Evolutionary conservation across 2,888 invertebrate species (phyloP).

Genomic region (Tyria jacobaeae): DNA sequence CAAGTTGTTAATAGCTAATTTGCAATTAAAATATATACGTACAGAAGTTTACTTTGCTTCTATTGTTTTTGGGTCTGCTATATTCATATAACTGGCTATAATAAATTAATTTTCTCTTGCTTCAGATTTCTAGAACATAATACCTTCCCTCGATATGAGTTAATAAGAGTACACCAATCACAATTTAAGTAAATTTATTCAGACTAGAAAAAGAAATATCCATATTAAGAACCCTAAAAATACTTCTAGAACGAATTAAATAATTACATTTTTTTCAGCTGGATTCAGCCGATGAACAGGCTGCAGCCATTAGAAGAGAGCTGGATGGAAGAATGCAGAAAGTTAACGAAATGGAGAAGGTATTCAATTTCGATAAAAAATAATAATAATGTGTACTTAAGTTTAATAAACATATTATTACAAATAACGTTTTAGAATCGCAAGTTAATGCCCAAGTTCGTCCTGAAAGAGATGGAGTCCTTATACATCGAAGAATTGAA

Average conservation of each 20-base stretch:
- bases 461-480: slow-evolving; percentile 99
- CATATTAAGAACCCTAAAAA: neutral
- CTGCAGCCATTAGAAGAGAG: slow-evolving; percentile 99
- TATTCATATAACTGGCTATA: too few species aligned
- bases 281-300: slow-evolving; percentile 99
- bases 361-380: slow-evolving; percentile 66
- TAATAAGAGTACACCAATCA: too few species aligned
- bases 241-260: neutral
- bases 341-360: slow-evolving; percentile 98
- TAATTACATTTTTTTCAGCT: slow-evolving; percentile 88
- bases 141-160: too few species aligned
- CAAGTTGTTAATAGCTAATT: neutral
- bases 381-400: slow-evolving; percentile 14
- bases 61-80: too few species aligned
- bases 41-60: neutral
- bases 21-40: neutral
- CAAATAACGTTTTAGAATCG: slow-evolving; percentile 89
- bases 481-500: slow-evolving; percentile 99
- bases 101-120: too few species aligned
- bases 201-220: neutral
- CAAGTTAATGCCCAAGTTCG: slow-evolving; percentile 99
- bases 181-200: too few species aligned
- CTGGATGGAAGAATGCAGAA: slow-evolving; percentile 98
- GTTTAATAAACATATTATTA: neutral
- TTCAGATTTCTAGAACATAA: too few species aligned